Base-by-base conservation (phyloP, 1,140 invertebrate genomes). In the Bombus pyrosoma region DNA sequence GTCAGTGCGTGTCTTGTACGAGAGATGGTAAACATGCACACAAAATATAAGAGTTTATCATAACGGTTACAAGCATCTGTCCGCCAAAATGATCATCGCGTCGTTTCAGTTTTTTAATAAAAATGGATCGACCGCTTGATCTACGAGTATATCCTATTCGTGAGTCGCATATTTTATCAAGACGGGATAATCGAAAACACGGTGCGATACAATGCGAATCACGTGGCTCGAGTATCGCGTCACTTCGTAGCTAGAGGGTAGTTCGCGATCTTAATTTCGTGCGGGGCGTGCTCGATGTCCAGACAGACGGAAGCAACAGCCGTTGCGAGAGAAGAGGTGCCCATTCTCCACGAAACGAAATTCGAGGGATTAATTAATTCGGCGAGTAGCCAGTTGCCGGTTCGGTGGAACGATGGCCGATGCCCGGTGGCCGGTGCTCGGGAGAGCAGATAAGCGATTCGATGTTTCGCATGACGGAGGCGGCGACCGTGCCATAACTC, bases 401-500 rank as follows among this genome's bases (percentile, higher is more conserved):
- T n/a, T 62, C n/a, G 64, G n/a, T 41, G 59, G 32, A 32, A 80
- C 47, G 53, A 72, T 34, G 47, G 47, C 39, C 80, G 71, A 12
- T 64, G 80, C 28, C 34, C 80, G 53, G 53, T 73, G 80, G 69
- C 80, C 80, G 62, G 59, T 22, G 64, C 13, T 66, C 81, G 81
- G n/a, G 78, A 87, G 69, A 89, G 90, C 90, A 93, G 92, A 94
- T 93, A 93, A 93, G 91, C 89, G 91, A 93, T 92, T 94, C 90
- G 93, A 93, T 88, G 91, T 86, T 88, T 95, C 91, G 94, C 93
- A 94, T 94, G 93, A 93, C 93, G 94, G 90, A 95, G 94, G 94
- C 94, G 94, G 94, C 92, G 88, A 95, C 94, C 88, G 89, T 90
- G 91, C 92, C 92, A 94, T 95, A 95, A 95, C 93, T 95, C 87